phyloP scores from a whole-genome alignment of 2,797 vertebrate genomes.

The Muscicapa comitata region DNA sequence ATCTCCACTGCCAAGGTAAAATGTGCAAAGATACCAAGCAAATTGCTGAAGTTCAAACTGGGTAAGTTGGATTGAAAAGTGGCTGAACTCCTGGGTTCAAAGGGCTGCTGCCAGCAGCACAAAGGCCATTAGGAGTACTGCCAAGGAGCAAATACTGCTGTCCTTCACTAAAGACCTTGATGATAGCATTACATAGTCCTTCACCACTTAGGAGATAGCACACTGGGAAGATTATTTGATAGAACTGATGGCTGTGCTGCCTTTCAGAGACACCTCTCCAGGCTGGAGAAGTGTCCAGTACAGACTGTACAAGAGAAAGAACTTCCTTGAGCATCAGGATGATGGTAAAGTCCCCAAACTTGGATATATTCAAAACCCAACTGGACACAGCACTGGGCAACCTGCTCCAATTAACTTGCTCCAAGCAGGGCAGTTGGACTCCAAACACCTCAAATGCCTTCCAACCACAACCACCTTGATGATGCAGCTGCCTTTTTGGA shows the following conservation, averaged over 20 bases:
- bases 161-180: accelerated
- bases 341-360: accelerated
- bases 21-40: not conserved
- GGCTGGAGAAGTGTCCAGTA: not conserved
- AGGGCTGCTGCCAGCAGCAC: not conserved
- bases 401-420: not conserved
- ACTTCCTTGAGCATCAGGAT: not conserved
- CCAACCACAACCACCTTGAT: not conserved
- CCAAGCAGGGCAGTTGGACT: not conserved
- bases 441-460: not conserved
- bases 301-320: not conserved
- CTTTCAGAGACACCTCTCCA: not conserved
- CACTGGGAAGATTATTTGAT: accelerated
- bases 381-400: not conserved
- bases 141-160: not conserved
- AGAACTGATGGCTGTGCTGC: not conserved
- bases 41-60: not conserved
- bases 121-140: not conserved
- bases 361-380: not conserved
- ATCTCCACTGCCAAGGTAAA: not conserved
- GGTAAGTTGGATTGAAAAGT: accelerated
- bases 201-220: not conserved
- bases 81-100: not conserved
- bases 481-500: not conserved
- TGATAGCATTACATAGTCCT: accelerated